A percentile compares a stretch with the other conserved stretches of the same genome.
Conservation (phyloP, 2,113 vertebrate species). For the Merops nubicus region DNA sequence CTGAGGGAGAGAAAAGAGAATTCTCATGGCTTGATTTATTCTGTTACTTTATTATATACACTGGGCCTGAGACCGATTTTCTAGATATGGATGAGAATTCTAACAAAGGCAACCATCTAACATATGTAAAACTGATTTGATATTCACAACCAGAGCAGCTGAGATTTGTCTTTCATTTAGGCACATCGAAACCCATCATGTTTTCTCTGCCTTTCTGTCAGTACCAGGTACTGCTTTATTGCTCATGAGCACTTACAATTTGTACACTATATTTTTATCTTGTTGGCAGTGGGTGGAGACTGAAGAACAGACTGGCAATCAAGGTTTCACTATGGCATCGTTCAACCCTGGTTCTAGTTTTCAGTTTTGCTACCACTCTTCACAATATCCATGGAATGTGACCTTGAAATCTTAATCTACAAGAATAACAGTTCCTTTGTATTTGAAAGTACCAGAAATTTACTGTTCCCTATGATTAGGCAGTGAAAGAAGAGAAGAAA, state of each 20-base stretch:
- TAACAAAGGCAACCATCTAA: slow-evolving; percentile 25
- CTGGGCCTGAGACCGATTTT: slow-evolving; percentile 5
- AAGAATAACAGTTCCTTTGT: not conserved
- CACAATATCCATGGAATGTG: not conserved
- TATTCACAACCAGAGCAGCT: not conserved
- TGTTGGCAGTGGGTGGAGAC: not conserved
- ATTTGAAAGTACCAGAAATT: not conserved
- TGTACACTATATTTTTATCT: not conserved
- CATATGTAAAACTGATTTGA: not conserved
- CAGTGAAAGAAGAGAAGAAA: not conserved
- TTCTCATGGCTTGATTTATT: slow-evolving; percentile 42
- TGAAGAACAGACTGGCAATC: not conserved
- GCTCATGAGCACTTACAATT: not conserved
- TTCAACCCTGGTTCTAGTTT: not conserved
- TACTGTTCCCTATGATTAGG: not conserved
- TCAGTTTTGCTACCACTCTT: not conserved
- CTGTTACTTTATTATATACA: slow-evolving; percentile 10
- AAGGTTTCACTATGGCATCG: not conserved
- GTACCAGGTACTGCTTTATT: not conserved
- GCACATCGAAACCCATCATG: not conserved
- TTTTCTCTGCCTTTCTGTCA: not conserved
- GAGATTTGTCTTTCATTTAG: not conserved
- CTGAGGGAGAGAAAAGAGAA: slow-evolving; percentile 40
- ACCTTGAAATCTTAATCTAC: not conserved
- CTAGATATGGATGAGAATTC: slow-evolving; percentile 3